These are phyloP conservation scores for Triplophysa dalaica DNA, from an alignment of 2,113 vertebrate genomes.

Conservation along the genomic window DNA sequence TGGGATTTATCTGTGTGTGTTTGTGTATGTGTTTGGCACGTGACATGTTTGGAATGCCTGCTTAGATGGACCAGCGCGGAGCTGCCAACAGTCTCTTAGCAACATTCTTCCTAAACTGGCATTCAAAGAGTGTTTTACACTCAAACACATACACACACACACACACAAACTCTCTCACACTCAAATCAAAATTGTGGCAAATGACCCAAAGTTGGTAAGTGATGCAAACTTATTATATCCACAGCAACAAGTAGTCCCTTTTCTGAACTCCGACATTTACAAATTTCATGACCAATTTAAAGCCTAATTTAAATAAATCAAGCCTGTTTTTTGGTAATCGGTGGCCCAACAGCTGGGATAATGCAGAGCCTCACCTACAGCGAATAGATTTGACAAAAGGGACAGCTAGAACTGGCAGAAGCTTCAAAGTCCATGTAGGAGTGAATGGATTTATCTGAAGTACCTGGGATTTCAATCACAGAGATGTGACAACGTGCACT, in stretches of 20 bases:
- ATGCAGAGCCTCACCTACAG: background rate
- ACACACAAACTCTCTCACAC: conserved; percentile 23
- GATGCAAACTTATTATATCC: conserved; percentile 20
- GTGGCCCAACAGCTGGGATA: background rate
- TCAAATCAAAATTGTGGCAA: conserved; percentile 45
- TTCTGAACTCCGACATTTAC: conserved; percentile 17
- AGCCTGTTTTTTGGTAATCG: conserved; percentile 1
- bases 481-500: background rate
- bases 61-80: conserved; percentile 23
- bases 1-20: conserved; percentile 13
- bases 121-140: background rate
- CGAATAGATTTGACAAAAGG: background rate
- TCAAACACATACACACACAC: conserved; percentile 25
- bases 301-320: conserved; percentile 10
- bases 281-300: conserved; percentile 13
- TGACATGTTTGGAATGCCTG: conserved; percentile 45
- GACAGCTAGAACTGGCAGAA: background rate
- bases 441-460: too few relatives aligned
- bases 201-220: conserved; percentile 43
- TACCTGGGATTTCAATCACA: conserved; percentile 21
- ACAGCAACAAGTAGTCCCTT: conserved; percentile 38
- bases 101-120: conserved; percentile 51
- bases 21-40: conserved; percentile 29
- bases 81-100: conserved; percentile 43
- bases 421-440: background rate